phyloP scores from a whole-genome alignment of 2,888 invertebrate species.

The Dastarcus helophoroides region DNA sequence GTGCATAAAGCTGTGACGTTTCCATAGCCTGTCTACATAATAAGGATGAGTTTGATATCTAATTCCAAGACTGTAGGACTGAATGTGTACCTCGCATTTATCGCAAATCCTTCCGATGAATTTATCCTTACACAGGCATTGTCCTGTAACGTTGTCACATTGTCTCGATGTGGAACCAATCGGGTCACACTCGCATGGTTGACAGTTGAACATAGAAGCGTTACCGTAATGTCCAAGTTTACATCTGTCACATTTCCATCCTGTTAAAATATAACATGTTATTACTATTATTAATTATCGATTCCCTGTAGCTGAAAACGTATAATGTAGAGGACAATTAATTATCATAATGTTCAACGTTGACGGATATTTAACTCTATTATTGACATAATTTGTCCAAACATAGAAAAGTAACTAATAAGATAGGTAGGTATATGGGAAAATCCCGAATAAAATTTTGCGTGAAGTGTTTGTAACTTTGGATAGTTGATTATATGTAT shows the following conservation, averaged over 20 bases:
- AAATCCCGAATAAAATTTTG: too few species aligned
- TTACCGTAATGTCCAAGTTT: constrained; percentile 55
- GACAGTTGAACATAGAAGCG: constrained; percentile 51
- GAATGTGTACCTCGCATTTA: constrained; percentile 42
- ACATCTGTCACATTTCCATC: constrained; percentile 60
- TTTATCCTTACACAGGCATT: constrained; percentile 62
- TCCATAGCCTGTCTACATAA: constrained; percentile 49
- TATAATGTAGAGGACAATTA: too few species aligned
- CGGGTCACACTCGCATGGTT: constrained; percentile 65
- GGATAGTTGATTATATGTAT: too few species aligned
- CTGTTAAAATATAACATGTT: constrained; percentile 18
- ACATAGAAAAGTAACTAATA: too few species aligned
- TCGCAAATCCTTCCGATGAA: constrained; percentile 64
- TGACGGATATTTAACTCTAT: too few species aligned
- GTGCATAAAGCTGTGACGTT: constrained; percentile 70
- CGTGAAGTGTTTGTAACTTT: too few species aligned
- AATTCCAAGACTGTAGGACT: too few species aligned
- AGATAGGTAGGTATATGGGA: too few species aligned
- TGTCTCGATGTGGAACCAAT: constrained; percentile 58
- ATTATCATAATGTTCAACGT: too few species aligned
- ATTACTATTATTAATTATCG: not conserved
- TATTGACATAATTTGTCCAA: too few species aligned
- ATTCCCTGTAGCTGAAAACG: too few species aligned
- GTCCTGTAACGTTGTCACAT: constrained; percentile 63
- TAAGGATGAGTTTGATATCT: constrained; percentile 3